Percentiles rank a stretch among this genome's conserved stretches.
phyloP scores from a whole-genome alignment of 2,113 vertebrate species.

The Lethenteron camtschaticum region DNA sequence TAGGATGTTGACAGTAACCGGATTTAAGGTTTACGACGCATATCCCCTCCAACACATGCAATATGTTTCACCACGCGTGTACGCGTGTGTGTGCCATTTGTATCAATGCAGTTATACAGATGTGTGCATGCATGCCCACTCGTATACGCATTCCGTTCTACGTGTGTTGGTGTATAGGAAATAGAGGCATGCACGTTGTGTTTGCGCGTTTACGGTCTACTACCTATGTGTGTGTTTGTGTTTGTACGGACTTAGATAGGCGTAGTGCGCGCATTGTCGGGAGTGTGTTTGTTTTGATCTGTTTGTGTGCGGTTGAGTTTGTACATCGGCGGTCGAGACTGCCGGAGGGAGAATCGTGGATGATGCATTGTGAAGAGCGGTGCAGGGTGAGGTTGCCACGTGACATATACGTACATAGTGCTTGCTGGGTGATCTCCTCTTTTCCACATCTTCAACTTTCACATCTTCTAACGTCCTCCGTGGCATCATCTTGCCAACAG shows the following conservation, averaged over 20 bases:
- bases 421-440: conserved; percentile 3
- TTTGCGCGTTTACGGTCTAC: background rate
- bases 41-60: no score
- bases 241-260: background rate
- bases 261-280: no score
- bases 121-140: background rate
- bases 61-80: background rate
- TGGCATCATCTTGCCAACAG: background rate
- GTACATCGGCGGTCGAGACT: no score
- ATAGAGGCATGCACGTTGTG: background rate
- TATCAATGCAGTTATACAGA: background rate
- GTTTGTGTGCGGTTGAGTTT: no score
- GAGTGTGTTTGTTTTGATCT: no score
- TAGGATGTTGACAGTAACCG: no score
- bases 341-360: no score
- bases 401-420: background rate
- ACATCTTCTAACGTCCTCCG: conserved; percentile 2
- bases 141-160: background rate
- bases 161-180: background rate
- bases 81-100: background rate
- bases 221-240: background rate
- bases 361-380: no score
- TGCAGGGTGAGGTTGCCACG: no score
- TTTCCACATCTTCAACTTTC: conserved; percentile 5
- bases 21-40: no score